phyloP scores from a whole-genome alignment of 2,888 invertebrate genomes.

The Deroplatys truncata region DNA sequence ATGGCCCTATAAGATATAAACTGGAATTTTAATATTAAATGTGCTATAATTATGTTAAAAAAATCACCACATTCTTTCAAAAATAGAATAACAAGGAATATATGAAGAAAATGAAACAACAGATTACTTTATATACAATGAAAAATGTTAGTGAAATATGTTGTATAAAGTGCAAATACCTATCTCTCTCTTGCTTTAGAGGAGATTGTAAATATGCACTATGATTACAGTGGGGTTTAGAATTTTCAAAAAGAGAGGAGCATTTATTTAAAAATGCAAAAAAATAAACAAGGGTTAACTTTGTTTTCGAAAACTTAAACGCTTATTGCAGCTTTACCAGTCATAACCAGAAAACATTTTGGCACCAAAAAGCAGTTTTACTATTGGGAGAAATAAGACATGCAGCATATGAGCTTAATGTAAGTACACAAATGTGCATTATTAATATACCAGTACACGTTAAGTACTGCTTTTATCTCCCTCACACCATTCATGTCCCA shows the following conservation, averaged over 20 bases:
- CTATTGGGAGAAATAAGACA: background rate
- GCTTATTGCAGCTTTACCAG: background rate
- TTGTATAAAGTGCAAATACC: background rate
- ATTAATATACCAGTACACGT: background rate
- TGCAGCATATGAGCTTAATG: background rate
- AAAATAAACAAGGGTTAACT: background rate
- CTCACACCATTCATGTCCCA: background rate
- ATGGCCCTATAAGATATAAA: slow-evolving; percentile 5
- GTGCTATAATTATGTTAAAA: background rate
- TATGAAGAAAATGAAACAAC: background rate
- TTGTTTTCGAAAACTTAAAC: background rate
- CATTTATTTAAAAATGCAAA: background rate
- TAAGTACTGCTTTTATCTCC: background rate
- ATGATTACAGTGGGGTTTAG: background rate
- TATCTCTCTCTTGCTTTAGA: background rate
- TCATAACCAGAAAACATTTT: background rate
- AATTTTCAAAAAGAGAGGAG: background rate
- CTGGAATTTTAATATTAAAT: background rate
- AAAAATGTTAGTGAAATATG: background rate
- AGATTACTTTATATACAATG: background rate
- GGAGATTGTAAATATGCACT: background rate
- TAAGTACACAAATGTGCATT: background rate
- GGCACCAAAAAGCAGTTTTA: background rate
- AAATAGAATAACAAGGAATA: background rate
- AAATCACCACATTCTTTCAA: background rate